These are phyloP conservation scores for Diadema setosum DNA, from an alignment of 35 echinoderm and acorn worm genomes.

Conservation along the genomic window DNA sequence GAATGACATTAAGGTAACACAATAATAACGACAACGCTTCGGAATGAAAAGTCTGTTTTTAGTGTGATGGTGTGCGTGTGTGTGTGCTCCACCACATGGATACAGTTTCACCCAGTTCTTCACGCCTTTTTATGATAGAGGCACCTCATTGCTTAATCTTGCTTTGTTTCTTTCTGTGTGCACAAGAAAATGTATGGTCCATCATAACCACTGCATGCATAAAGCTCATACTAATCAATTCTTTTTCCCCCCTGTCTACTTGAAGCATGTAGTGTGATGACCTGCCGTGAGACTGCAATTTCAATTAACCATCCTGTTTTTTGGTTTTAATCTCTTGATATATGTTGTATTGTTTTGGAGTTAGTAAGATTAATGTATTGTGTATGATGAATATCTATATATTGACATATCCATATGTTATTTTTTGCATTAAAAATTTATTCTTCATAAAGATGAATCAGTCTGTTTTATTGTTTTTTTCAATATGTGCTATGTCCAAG, in stretches of 20 bases:
- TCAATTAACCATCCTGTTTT: too few relatives aligned
- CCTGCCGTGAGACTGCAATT: background rate
- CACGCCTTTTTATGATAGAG: background rate
- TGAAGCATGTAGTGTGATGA: background rate
- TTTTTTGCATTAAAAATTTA: too few relatives aligned
- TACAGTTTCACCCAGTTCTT: background rate
- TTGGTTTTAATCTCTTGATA: too few relatives aligned
- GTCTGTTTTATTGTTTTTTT: too few relatives aligned
- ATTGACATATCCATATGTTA: too few relatives aligned
- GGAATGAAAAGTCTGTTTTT: background rate
- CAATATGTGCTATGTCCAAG: too few relatives aligned
- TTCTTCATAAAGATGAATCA: too few relatives aligned
- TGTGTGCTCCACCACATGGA: background rate
- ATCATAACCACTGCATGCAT: background rate
- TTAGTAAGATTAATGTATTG: too few relatives aligned
- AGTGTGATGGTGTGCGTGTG: too few relatives aligned
- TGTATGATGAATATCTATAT: too few relatives aligned
- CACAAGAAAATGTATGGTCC: too few relatives aligned
- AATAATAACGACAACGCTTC: background rate
- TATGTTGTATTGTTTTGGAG: too few relatives aligned
- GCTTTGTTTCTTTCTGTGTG: background rate
- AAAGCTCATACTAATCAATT: background rate
- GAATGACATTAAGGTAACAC: conserved; percentile 16
- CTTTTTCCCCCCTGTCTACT: background rate
- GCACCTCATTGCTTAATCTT: background rate